A percentile compares a stretch with the other conserved stretches of the same genome.
Conservation (phyloP, 2,888 invertebrate species). For the Macrophya alboannulata region DNA sequence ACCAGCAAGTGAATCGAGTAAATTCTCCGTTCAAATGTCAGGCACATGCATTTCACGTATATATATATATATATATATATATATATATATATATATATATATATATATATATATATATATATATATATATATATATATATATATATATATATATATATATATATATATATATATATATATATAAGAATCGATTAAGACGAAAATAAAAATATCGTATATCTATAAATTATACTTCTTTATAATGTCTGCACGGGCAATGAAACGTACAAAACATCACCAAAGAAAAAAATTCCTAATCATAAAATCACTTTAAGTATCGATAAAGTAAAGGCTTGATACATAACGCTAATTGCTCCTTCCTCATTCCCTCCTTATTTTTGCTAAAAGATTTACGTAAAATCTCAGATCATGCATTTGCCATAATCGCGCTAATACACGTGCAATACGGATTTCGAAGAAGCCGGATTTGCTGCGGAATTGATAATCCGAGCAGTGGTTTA, state of each 20-base stretch:
- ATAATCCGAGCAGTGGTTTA: neutral
- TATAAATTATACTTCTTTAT: neutral
- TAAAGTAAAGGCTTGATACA: neutral
- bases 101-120: neutral
- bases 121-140: neutral
- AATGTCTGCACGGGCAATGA: neutral
- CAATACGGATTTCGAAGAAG: neutral
- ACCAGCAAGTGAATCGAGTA: neutral
- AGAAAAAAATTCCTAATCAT: neutral
- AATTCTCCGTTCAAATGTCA: neutral
- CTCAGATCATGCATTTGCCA: neutral
- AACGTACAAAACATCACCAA: neutral
- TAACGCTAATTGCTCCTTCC: neutral
- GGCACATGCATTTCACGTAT: neutral
- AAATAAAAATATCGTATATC: neutral
- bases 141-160: neutral
- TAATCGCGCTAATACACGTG: neutral
- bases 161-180: neutral
- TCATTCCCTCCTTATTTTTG: neutral
- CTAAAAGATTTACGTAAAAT: neutral
- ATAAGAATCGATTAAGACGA: neutral
- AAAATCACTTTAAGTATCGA: neutral
- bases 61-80: neutral
- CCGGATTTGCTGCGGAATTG: neutral
- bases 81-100: neutral